phyloP scores from a whole-genome alignment of 2,797 vertebrate species.

The Catamblyrhynchus diadema region DNA sequence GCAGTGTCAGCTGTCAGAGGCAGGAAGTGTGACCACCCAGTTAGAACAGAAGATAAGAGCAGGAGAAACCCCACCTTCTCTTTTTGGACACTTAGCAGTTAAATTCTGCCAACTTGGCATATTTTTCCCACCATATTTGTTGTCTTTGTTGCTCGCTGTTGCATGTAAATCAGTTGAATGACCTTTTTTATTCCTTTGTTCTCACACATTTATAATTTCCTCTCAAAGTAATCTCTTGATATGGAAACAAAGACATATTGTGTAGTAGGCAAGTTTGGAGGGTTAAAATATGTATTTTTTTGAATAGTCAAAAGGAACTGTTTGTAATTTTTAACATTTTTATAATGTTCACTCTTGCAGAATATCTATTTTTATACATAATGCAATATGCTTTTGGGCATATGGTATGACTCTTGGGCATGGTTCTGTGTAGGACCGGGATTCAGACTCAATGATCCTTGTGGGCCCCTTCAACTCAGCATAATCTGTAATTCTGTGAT shows the following conservation, averaged over 20 bases:
- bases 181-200: neutral
- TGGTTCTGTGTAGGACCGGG: neutral
- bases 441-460: neutral
- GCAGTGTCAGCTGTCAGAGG: neutral
- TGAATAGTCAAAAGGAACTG: neutral
- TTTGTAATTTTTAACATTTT: neutral
- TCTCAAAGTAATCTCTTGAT: neutral
- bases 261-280: neutral
- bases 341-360: neutral
- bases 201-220: neutral
- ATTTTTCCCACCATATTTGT: neutral
- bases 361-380: neutral
- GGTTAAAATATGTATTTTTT: neutral
- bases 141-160: neutral
- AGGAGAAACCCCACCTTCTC: neutral
- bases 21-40: neutral
- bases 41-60: neutral
- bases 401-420: neutral
- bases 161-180: neutral
- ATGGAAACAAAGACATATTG: neutral
- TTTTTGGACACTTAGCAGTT: neutral
- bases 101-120: neutral
- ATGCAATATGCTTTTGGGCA: accelerated
- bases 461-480: neutral
- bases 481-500: neutral